Base-by-base conservation (phyloP, 2,113 vertebrate genomes). In the Odontesthes bonariensis region DNA sequence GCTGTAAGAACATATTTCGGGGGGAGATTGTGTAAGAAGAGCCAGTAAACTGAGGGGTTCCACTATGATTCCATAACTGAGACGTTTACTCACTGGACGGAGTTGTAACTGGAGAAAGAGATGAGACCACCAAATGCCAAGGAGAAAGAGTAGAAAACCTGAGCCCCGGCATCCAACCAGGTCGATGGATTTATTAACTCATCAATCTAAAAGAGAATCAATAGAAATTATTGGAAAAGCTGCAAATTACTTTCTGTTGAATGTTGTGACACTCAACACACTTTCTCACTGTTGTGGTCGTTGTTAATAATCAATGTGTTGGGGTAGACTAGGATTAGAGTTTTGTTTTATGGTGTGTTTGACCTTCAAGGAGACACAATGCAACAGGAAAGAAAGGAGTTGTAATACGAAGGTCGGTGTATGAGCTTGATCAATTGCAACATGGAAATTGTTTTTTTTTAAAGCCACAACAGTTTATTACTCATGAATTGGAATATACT, bases 81-180 rank as follows among this genome's bases (percentile, higher is more conserved):
- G 11, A 22, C 0, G 2, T 53, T n/a, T 35, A 97, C 98, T 96
- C 91, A 99, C 98, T 98, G 96, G 47, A 99, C 22, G 1, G 97
- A 95, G 88, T 99, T 99, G 91, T 99, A 99, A 89, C 98, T 99
- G 88, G 98, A 99, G 90, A 99, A 99, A 14, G 98, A 98, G 86
- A 99, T 99, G 77, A 99, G 96, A 7, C 97, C 97, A 46, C 98
- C 98, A 2, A 97, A 99, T 13, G 97, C 98, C 89, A 99, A 35
- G 0, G 97, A 98, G 90, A 99, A 99, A 27, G 97, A 99, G 59
- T 94, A 99, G 88, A 99, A 97, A 42, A 99, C 98, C 72, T 99
- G 97, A 8, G 97, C 95, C 0, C 98, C 98, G 0, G 98, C 98
- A 0, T 99, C 97, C 82, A 99, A 87, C 98, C 98, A 99, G 0